Base-by-base conservation (phyloP, 2,113 vertebrate genomes). In the Actenoides lindsayi region DNA sequence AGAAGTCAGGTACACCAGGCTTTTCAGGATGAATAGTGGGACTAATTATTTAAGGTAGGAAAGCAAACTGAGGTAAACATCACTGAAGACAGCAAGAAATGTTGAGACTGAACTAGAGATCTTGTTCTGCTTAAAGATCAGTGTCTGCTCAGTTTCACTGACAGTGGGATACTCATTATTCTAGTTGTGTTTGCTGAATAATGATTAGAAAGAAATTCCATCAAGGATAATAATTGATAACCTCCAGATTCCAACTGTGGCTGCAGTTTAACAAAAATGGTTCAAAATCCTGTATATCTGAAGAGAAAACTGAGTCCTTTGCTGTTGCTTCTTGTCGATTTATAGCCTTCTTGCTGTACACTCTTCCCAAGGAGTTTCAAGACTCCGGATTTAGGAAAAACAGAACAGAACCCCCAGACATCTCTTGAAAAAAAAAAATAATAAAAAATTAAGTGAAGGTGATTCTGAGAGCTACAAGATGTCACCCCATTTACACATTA, bases 331-430 rank as follows among this genome's bases (percentile, higher is more conserved):
- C 41, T 21, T 80, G 25, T 1, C 17, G 69, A 16, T 33, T 17
- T 77, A 33, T 33, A 62, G 7, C 4, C 7, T 91, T 77, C 44
- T 35, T 83, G 11, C 7, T 42, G 10, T 21, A 64, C 2, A 4
- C 1, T 63, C 25, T 74, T 65, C 15, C 23, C 67, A 5, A 70
- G 23, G 31, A 5, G 1, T 75, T 71, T 87, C 46, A 56, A 39
- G 25, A 77, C 3, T 63, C 0, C 2, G 25, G 0, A n/a, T 90
- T 88, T 23, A 62, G 7, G n/a, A 75, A 84, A 81, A 95, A 63
- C 3, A 19, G 35, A 73, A 37, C 8, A 73, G 56, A 68, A 42
- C 0, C 0, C 1, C 7, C 24, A 60, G 24, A 50, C 9, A 68
- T 8, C 10, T 71, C 6, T 25, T 53, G 20, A 1, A 20, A 46